phyloP scores from a whole-genome alignment of 2,113 vertebrate genomes.

The Taxidea taxus region DNA sequence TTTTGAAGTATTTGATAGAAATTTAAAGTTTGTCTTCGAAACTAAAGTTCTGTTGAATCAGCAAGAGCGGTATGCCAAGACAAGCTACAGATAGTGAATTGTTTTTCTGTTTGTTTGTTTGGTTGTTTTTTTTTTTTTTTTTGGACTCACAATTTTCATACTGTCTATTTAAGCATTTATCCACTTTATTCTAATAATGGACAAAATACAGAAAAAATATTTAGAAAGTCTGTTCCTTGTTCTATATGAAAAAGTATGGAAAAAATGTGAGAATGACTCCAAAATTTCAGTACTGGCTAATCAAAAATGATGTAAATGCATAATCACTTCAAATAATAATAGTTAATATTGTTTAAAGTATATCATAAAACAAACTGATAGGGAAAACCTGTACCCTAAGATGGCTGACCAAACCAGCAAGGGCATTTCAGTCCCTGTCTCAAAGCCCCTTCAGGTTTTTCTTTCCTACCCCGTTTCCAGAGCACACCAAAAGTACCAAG shows the following conservation, averaged over 20 bases:
- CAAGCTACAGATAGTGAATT: background rate
- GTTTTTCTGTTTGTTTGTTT: background rate
- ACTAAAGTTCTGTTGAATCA: background rate
- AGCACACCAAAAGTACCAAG: too few relatives aligned
- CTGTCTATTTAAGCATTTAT: background rate
- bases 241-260: background rate
- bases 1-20: conserved; percentile 1
- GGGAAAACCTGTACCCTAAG: too few relatives aligned
- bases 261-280: background rate
- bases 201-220: background rate
- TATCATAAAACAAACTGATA: background rate
- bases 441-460: too few relatives aligned
- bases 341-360: background rate
- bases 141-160: background rate
- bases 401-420: too few relatives aligned
- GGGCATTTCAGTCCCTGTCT: too few relatives aligned
- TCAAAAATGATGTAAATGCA: background rate
- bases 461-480: too few relatives aligned
- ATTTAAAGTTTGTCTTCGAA: conserved; percentile 23
- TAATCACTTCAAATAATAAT: background rate
- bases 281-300: background rate
- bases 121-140: background rate
- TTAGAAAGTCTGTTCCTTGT: background rate
- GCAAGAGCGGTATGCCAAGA: background rate
- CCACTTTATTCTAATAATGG: background rate